Evolutionary conservation across 2,888 invertebrate species (phyloP).

Genomic region (Nowickia ferox): DNA sequence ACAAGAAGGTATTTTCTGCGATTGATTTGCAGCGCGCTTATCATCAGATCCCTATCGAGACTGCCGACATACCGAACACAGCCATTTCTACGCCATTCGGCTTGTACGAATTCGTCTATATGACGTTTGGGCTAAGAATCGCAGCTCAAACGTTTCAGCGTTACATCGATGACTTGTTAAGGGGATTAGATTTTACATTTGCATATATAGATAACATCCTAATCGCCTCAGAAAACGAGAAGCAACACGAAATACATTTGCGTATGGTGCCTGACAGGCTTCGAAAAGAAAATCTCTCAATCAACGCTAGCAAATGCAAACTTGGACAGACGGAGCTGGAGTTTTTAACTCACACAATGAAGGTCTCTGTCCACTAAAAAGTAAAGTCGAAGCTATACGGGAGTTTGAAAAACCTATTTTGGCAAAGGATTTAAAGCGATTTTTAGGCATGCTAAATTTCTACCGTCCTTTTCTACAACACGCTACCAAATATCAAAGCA

Average conservation of each 20-base stretch:
- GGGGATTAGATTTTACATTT: too few species aligned
- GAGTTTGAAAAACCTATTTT: background rate
- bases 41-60: conserved; percentile 73
- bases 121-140: conserved; percentile 62
- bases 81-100: conserved; percentile 55
- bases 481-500: background rate
- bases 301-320: conserved; percentile 41
- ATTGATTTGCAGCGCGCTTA: conserved; percentile 22
- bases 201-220: conserved; percentile 5
- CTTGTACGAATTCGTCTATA: conserved; percentile 64
- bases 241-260: conserved; percentile 25
- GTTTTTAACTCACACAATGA: conserved; percentile 31
- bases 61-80: conserved; percentile 54
- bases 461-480: background rate
- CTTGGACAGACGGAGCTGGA: conserved; percentile 16
- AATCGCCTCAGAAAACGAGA: conserved; percentile 5
- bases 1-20: conserved; percentile 1
- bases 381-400: background rate
- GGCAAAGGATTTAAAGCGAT: conserved; percentile 1
- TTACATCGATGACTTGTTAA: conserved; percentile 23
- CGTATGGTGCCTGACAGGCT: background rate
- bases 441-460: conserved; percentile 8
- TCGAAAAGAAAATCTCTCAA: conserved; percentile 17
- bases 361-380: background rate
- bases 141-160: conserved; percentile 52